Percentiles rank a stretch among this genome's conserved stretches.
Conservation (phyloP, 1,140 invertebrate genomes). For the Phthorimaea operculella region DNA sequence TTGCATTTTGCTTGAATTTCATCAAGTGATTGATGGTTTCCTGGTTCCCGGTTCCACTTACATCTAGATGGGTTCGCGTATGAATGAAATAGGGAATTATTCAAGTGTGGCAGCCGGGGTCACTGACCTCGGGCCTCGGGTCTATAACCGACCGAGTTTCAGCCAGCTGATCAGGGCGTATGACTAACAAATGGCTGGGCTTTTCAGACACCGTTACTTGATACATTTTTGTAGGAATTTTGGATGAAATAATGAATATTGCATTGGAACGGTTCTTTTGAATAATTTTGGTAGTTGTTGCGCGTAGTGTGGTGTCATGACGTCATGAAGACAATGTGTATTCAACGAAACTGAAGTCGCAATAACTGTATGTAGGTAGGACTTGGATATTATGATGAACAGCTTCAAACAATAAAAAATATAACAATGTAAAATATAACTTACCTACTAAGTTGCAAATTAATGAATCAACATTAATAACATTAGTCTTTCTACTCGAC, state of each 20-base stretch:
- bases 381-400: too few relatives aligned
- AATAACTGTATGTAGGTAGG: not conserved
- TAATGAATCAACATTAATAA: too few relatives aligned
- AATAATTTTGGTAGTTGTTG: too few relatives aligned
- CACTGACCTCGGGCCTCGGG: slow-evolving; percentile 42
- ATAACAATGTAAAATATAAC: too few relatives aligned
- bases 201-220: slow-evolving; percentile 31
- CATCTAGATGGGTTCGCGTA: slow-evolving; percentile 56
- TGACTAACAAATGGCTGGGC: slow-evolving; percentile 38
- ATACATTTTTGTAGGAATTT: slow-evolving; percentile 6
- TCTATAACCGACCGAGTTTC: slow-evolving; percentile 55
- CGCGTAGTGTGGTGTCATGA: too few relatives aligned
- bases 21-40: slow-evolving; percentile 44
- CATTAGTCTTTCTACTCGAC: slow-evolving; percentile 26
- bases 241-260: not conserved
- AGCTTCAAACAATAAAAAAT: too few relatives aligned
- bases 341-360: too few relatives aligned
- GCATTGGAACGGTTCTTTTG: not conserved
- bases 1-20: not conserved
- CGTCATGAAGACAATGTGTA: too few relatives aligned
- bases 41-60: slow-evolving; percentile 43
- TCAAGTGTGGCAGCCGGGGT: slow-evolving; percentile 43
- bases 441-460: too few relatives aligned
- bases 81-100: slow-evolving; percentile 56
- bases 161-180: slow-evolving; percentile 48